phyloP scores from a whole-genome alignment of 1,140 invertebrate species.

The Pristionchus pacificus region DNA sequence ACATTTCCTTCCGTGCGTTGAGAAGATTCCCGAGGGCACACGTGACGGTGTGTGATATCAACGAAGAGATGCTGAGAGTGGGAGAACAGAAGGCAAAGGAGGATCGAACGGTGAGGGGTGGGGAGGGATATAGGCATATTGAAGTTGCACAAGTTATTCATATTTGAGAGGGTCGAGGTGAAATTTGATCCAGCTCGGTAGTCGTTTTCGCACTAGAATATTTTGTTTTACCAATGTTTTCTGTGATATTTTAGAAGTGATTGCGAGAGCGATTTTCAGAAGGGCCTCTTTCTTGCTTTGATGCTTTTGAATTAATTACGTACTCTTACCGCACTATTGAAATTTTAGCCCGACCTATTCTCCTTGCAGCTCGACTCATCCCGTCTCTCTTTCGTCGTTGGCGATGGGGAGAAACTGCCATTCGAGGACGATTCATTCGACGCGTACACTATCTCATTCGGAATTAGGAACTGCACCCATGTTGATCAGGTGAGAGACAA shows the following conservation, averaged over 20 bases:
- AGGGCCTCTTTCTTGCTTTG: not conserved
- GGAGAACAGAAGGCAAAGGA: constrained; percentile 72
- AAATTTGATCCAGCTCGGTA: no score
- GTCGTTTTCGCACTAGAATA: no score
- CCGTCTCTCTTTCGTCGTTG: constrained; percentile 70
- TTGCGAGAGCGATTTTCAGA: not conserved
- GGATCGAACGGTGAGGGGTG: constrained; percentile 23
- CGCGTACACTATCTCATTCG: constrained; percentile 96
- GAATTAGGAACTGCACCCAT: constrained; percentile 90
- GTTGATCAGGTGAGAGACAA: constrained; percentile 72
- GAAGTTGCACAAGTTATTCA: no score
- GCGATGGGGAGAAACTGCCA: constrained; percentile 82
- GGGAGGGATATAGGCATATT: no score
- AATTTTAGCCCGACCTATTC: no score
- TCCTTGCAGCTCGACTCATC: constrained; percentile 31
- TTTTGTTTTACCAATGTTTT: no score
- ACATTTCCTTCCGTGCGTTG: constrained; percentile 81
- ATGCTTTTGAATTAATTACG: no score
- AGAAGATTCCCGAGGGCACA: constrained; percentile 20
- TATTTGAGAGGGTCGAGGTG: no score
- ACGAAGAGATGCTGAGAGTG: constrained; percentile 85
- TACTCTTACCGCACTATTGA: no score
- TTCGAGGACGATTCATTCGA: constrained; percentile 76
- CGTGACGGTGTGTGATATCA: constrained; percentile 88
- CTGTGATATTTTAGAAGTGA: not conserved